Evolutionary conservation across 2,113 vertebrate species (phyloP), one percentile per base, ranked within the genome.

Genomic region (Cynopterus brachyotis): DNA sequence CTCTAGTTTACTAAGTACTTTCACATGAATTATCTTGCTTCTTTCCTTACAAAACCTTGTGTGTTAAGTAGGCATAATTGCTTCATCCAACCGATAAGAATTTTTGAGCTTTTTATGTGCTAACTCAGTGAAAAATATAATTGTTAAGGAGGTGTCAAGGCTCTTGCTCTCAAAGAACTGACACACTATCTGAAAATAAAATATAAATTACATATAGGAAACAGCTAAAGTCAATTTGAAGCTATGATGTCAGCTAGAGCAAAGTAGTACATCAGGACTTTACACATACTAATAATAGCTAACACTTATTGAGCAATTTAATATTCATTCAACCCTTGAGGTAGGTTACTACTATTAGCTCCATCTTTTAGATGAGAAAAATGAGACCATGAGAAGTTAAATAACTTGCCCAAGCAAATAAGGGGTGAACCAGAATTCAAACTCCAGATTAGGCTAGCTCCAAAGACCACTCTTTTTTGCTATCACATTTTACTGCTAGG

Each of bases 91-190:
- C 50, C n/a, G 82, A 5, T 55, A 81, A 83, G 45, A 86, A 69
- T 26, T 78, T 87, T 70, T 32, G 26, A 40, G 64, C 45, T 80
- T 81, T 93, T 64, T 45, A 45, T 26, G 22, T 64, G 40, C 50
- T 94, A 50, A 84, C 37, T 87, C 17, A 40, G 30, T 93, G 67
- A 88, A 91, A 87, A 93, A 70, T 45, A 69, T n/a, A 87, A 89
- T 32, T 30, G 26, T 40, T 22, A 94, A 35, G 50, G 73, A 72
- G 26, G 66, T 4, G 7, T 42, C 67, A 90, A 87, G 66, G 19
- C 28, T 24, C 32, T n/a, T 62, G 7, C 24, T 94, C 83, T 85
- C 73, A 92, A 83, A 95, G 50, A 90, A 95, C 45, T 64, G 16
- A 69, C n/a, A 78, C 15, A 6, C 42, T 15, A 60, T 17, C 47